Conservation (phyloP, 2,113 vertebrate species). For the Mola mola region DNA sequence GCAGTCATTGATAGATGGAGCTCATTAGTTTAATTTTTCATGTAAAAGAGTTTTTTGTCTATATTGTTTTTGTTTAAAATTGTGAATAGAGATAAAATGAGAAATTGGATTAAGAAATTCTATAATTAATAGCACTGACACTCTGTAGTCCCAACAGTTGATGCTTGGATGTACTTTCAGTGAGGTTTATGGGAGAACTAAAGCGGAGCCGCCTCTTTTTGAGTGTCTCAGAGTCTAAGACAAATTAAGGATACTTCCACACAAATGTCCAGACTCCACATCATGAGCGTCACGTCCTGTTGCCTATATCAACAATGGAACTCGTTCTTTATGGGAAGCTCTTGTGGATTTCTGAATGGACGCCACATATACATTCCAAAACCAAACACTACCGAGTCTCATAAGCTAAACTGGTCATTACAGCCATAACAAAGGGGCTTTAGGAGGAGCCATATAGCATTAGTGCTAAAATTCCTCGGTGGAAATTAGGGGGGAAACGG, state of each 20-base stretch:
- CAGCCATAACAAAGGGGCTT: conserved; percentile 77
- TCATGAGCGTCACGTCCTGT: conserved; percentile 64
- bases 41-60: neutral
- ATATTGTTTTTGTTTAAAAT: neutral
- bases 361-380: conserved; percentile 55
- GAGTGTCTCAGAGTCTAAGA: conserved; percentile 25
- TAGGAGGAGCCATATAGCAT: conserved; percentile 67
- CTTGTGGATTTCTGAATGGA: conserved; percentile 68
- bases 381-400: conserved; percentile 76
- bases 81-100: too few species aligned
- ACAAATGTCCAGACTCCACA: conserved; percentile 67
- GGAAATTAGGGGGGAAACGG: conserved; percentile 58
- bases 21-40: conserved; percentile 18
- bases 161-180: neutral
- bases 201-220: conserved; percentile 12
- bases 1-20: neutral
- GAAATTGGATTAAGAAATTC: neutral
- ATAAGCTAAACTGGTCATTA: conserved; percentile 64
- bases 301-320: conserved; percentile 69
- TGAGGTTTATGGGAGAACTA: neutral
- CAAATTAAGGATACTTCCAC: conserved; percentile 50
- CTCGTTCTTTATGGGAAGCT: conserved; percentile 57
- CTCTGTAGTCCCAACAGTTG: too few species aligned
- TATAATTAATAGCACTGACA: neutral
- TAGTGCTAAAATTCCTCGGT: conserved; percentile 64